Percentiles rank a stretch among this genome's conserved stretches.
These are phyloP conservation scores for Microplitis manilae DNA, from an alignment of 2,888 invertebrate species.

Conservation along the genomic window DNA sequence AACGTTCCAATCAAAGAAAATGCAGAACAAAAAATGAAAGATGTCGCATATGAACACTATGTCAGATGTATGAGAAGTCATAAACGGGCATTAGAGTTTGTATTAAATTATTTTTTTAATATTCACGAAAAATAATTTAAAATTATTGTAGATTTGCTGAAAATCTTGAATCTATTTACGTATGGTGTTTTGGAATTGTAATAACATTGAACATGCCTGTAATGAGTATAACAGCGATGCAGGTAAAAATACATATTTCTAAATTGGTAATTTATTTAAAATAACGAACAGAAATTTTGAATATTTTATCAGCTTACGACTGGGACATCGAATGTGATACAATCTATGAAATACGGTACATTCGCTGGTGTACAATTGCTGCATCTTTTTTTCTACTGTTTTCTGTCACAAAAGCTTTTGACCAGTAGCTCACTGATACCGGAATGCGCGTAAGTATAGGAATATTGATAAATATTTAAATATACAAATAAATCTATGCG, in stretches of 20 bases:
- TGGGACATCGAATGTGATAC: background rate
- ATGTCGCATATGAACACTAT: constrained; percentile 15
- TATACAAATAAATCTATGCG: too few species aligned
- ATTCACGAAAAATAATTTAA: background rate
- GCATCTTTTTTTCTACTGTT: constrained; percentile 34
- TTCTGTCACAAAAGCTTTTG: constrained; percentile 24
- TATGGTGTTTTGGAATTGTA: constrained; percentile 20
- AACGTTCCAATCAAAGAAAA: background rate
- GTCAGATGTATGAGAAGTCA: constrained; percentile 18
- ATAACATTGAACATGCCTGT: constrained; percentile 14
- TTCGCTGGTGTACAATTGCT: constrained; percentile 19
- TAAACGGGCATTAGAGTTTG: constrained; percentile 22
- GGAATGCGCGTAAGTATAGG: background rate
- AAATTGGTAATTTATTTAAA: background rate
- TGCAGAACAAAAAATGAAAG: background rate
- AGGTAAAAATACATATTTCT: background rate
- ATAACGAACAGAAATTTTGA: background rate
- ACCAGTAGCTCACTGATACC: constrained; percentile 15
- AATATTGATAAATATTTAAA: background rate
- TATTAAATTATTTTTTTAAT: background rate
- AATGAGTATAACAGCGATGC: constrained; percentile 20
- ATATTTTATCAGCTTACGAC: constrained; percentile 4
- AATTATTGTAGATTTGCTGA: constrained; percentile 21
- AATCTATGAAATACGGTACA: constrained; percentile 7
- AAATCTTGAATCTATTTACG: constrained; percentile 18